A percentile compares a stretch with the other conserved stretches of the same genome.
Conservation (phyloP, 2,797 vertebrate genomes). For the Propithecus deckenii region DNA sequence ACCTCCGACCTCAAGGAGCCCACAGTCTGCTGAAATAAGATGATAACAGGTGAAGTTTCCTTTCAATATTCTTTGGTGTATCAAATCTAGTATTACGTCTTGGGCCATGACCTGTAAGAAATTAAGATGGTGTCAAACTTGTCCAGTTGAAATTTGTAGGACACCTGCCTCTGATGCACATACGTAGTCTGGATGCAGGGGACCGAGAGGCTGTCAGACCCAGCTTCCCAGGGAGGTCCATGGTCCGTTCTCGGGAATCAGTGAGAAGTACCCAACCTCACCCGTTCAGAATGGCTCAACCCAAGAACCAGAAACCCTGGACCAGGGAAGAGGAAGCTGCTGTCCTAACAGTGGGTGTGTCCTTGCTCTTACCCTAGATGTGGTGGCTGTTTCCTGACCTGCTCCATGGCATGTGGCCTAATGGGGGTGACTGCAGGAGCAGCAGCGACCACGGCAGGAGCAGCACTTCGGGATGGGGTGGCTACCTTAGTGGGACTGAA, state of each 20-base stretch:
- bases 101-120: neutral
- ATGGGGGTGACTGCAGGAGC: neutral
- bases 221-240: neutral
- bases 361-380: neutral
- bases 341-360: neutral
- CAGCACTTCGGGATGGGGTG: accelerated
- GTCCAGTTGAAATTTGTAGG: neutral
- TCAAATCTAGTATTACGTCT: neutral
- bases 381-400: neutral
- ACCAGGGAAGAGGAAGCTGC: neutral
- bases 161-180: neutral
- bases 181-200: neutral
- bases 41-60: neutral
- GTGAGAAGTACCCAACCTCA: neutral
- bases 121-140: neutral
- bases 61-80: neutral
- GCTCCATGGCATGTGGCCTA: too few species aligned
- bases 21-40: neutral
- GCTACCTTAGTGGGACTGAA: too few species aligned
- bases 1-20: neutral
- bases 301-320: neutral
- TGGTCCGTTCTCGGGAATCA: neutral
- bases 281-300: neutral
- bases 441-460: neutral
- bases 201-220: neutral